Percentiles rank a stretch among this genome's conserved stretches.
These are phyloP conservation scores for Gasterosteus nipponicus DNA, from an alignment of 2,113 vertebrate species.

Conservation along the genomic window DNA sequence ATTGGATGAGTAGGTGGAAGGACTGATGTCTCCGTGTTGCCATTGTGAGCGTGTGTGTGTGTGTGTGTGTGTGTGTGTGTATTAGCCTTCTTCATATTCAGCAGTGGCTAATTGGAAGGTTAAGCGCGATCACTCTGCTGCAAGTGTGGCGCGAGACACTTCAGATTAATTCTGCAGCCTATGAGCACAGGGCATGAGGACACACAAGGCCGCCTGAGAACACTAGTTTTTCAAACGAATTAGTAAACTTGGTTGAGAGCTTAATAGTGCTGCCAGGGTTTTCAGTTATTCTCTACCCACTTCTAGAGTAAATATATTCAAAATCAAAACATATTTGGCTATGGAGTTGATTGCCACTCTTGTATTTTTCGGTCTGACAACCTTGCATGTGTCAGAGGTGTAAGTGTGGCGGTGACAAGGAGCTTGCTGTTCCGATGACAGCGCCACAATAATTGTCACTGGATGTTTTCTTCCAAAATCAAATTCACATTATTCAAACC, in stretches of 20 bases:
- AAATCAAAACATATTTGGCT: constrained; percentile 36
- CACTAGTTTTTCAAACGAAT: constrained; percentile 46
- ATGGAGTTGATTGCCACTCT: constrained; percentile 60
- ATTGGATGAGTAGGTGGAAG: constrained; percentile 41
- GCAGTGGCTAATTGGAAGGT: constrained; percentile 50
- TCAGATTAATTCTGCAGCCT: constrained; percentile 19
- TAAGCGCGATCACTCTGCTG: constrained; percentile 43
- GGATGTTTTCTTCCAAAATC: constrained; percentile 56
- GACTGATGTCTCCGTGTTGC: constrained; percentile 30
- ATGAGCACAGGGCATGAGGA: constrained; percentile 25
- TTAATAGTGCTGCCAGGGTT: constrained; percentile 36
- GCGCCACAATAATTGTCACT: constrained; percentile 65
- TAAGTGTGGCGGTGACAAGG: constrained; percentile 62
- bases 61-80: background rate
- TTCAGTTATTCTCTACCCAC: background rate
- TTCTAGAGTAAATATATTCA: constrained; percentile 53
- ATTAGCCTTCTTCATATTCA: constrained; percentile 20
- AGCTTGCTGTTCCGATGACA: constrained; percentile 60
- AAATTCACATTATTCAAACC: constrained; percentile 59
- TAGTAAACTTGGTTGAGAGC: constrained; percentile 46
- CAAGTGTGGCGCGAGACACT: constrained; percentile 32
- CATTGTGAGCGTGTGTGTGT: background rate
- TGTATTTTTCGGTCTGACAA: constrained; percentile 71
- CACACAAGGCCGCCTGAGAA: background rate
- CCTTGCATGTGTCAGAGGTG: constrained; percentile 63